Conservation (phyloP, 2,113 vertebrate species). For the Daubentonia madagascariensis region DNA sequence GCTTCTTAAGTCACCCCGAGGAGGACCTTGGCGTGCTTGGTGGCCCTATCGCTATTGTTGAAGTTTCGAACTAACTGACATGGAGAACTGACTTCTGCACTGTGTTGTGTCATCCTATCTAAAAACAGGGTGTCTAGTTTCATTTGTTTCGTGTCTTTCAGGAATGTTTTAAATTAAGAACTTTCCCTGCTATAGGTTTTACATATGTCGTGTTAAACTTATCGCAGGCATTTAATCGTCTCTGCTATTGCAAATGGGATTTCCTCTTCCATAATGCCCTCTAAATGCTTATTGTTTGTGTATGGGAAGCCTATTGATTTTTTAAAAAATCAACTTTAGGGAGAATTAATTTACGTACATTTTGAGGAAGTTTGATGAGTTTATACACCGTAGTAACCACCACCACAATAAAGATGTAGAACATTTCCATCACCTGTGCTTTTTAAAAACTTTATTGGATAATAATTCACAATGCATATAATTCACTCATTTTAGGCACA, state of each 20-base stretch:
- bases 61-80: background rate
- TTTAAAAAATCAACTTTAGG: background rate
- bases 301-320: background rate
- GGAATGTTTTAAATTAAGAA: background rate
- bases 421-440: background rate
- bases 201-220: background rate
- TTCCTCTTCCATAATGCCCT: background rate
- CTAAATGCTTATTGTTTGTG: background rate
- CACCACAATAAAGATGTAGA: background rate
- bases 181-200: background rate
- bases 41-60: background rate
- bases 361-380: background rate
- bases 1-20: accelerated
- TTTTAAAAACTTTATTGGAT: background rate
- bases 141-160: background rate
- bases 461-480: background rate
- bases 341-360: background rate
- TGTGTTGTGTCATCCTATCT: background rate
- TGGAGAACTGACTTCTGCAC: background rate
- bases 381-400: background rate
- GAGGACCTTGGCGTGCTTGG: background rate
- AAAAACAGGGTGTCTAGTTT: background rate
- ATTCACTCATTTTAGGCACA: background rate
- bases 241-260: background rate
- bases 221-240: background rate